Evolutionary conservation across 2,888 invertebrate genomes (phyloP).

Genomic region (Rhaphigaster nebulosa): DNA sequence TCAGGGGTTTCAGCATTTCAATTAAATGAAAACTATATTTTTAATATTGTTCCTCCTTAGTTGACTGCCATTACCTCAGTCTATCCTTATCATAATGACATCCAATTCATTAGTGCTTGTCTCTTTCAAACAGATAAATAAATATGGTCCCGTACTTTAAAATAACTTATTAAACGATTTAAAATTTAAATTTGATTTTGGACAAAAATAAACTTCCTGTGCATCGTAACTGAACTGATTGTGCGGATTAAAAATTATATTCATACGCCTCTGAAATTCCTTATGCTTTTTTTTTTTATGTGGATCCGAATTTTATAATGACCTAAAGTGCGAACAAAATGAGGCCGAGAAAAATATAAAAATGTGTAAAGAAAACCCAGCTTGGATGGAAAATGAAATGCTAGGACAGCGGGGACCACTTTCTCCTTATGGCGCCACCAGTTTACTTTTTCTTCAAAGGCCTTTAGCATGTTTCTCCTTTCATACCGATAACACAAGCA

Average conservation of each 20-base stretch:
- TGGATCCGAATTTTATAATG: not conserved
- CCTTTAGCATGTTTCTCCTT: constrained; percentile 30
- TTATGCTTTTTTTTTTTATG: not conserved
- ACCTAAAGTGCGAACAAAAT: too few relatives aligned
- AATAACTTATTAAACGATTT: too few relatives aligned
- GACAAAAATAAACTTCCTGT: not conserved
- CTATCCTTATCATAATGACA: too few relatives aligned
- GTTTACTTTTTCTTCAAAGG: not conserved
- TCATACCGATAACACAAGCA: not conserved
- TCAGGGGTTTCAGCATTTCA: too few relatives aligned
- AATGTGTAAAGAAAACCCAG: not conserved
- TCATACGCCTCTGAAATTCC: not conserved
- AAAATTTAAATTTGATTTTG: not conserved
- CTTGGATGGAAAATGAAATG: not conserved
- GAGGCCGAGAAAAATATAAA: not conserved
- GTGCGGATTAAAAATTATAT: not conserved
- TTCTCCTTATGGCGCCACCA: constrained; percentile 21
- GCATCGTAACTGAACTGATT: not conserved
- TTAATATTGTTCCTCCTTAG: too few relatives aligned
- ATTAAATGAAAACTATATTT: too few relatives aligned
- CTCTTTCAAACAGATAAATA: too few relatives aligned
- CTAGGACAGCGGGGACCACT: not conserved
- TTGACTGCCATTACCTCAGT: too few relatives aligned
- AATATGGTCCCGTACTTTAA: too few relatives aligned
- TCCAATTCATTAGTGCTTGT: too few relatives aligned